phyloP scores from a whole-genome alignment of 2,113 vertebrate species.

The Capreolus pygargus region DNA sequence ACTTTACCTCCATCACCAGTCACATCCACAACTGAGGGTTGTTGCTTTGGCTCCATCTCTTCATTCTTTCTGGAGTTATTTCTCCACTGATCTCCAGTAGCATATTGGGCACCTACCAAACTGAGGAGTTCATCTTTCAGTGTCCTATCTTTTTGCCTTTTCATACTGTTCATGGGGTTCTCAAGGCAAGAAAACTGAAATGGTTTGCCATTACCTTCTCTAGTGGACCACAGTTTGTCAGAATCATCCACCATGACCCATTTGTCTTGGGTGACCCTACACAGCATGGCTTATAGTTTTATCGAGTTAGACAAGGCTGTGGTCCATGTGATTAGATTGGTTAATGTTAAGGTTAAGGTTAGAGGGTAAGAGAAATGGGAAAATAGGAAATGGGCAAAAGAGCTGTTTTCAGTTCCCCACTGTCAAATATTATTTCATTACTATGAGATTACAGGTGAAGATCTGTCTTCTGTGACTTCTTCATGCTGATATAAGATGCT shows the following conservation, averaged over 20 bases:
- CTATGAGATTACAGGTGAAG: neutral
- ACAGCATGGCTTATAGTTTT: neutral
- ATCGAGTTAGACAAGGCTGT: neutral
- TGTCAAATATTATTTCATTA: neutral
- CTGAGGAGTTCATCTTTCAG: neutral
- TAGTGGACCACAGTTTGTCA: neutral
- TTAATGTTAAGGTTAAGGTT: neutral
- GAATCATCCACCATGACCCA: fast-evolving
- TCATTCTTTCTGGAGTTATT: neutral
- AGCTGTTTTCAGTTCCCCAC: neutral
- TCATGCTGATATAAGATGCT: neutral
- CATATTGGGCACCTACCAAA: neutral
- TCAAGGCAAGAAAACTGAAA: neutral
- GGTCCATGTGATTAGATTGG: neutral
- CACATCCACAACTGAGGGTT: neutral
- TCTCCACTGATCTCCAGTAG: neutral
- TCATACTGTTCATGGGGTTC: neutral
- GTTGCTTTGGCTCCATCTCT: neutral
- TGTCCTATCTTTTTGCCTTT: neutral
- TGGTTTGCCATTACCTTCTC: neutral
- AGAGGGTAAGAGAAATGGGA: neutral
- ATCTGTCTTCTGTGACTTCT: neutral
- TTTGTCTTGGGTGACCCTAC: neutral
- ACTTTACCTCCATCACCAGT: neutral
- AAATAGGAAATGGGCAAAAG: neutral